Base-by-base conservation (phyloP, 1,140 invertebrate genomes). In the Octopus sinensis region DNA sequence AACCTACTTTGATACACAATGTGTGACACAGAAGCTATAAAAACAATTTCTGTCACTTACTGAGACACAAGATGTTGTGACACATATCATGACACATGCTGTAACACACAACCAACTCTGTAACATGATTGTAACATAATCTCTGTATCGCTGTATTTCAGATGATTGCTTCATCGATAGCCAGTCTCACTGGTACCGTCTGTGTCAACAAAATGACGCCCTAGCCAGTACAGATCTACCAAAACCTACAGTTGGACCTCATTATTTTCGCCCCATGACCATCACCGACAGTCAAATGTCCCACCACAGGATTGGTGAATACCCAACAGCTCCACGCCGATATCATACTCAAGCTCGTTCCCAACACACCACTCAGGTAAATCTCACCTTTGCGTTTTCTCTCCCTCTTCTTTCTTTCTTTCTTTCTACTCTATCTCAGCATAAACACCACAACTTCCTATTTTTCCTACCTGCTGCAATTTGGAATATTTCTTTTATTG, bases 131-230 rank as follows among this genome's bases (percentile, higher is more conserved):
- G 30, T 43, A 43, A 43, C 30, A 1, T 43, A 43, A 43, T 43
- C 30, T 43, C 30, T 43, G 30, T 3, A 43, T 43, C 30, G 1
- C 30, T 81, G 56, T 83, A 85, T 85, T 81, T 13, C 86, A 92
- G 92, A 92, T 81, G 86, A 89, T 17, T 88, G 86, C 13, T 89
- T 92, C 62, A 85, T 93, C 79, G 92, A 93, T 84, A 92, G 93
- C 86, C 89, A 91, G 81, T 90, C 93, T 51, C 91, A 92, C 80
- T 93, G 91, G 90, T 93, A 92, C 84, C 88, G 89, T 0, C 87
- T 93, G n/a, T 89, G 86, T 82, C 86, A 88, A 1, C 88, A 88
- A 76, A 87, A 88, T n/a, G 84, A 82, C 10, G 85, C 83, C 9
- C 85, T 84, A 51, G 87, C 87, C 23, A 79, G 79, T 68, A 85